Conservation (phyloP, 2,113 vertebrate species). For the Euleptes europaea region DNA sequence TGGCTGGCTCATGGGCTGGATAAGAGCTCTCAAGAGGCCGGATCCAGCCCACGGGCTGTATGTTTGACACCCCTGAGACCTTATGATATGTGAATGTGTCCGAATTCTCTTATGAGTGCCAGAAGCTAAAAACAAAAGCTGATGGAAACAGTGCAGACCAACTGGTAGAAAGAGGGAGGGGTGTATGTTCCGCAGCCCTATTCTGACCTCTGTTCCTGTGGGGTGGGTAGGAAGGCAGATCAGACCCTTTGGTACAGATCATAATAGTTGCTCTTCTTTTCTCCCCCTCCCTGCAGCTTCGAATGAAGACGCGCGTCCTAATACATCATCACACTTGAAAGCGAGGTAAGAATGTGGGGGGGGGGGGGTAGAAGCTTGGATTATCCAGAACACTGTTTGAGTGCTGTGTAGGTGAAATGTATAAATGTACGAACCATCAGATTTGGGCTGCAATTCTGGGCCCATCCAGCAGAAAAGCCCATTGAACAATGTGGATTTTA, state of each 20-base stretch:
- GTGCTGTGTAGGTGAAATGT: neutral
- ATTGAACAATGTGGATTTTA: neutral
- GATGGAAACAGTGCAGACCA: neutral
- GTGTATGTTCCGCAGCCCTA: neutral
- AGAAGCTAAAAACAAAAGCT: neutral
- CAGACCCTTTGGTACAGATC: neutral
- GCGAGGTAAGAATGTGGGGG: conserved; percentile 49
- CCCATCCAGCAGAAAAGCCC: neutral
- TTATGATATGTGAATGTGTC: too few species aligned
- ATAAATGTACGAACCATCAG: neutral
- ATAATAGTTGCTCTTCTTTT: neutral
- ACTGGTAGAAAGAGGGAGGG: neutral
- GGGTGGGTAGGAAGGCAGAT: neutral
- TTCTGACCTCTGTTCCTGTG: neutral
- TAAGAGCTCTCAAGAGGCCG: too few species aligned
- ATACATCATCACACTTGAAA: conserved; percentile 77
- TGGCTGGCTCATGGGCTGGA: too few species aligned
- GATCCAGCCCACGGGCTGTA: too few species aligned
- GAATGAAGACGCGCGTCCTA: conserved; percentile 70
- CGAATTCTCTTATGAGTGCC: neutral
- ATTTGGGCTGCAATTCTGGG: neutral
- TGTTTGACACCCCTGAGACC: too few species aligned
- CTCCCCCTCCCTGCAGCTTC: conserved; percentile 57
- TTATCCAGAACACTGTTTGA: too few species aligned
- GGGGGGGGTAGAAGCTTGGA: neutral